Evolutionary conservation across 2,888 invertebrate genomes (phyloP).

Genomic region (Eupithecia subumbrata): DNA sequence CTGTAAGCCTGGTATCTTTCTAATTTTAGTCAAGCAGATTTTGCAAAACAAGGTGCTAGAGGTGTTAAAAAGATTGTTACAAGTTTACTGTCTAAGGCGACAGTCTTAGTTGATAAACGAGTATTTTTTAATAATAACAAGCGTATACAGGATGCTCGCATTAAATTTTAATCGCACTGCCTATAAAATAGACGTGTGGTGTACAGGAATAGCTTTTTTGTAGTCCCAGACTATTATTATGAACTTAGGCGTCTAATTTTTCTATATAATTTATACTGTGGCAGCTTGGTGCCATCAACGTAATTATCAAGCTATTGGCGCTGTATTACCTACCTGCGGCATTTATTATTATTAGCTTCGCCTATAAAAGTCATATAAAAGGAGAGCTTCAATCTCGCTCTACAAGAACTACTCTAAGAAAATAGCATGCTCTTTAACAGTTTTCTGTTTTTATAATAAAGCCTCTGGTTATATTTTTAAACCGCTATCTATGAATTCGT

Average conservation of each 20-base stretch:
- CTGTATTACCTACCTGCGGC: neutral
- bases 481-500: no score
- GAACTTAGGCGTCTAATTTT: slow-evolving; percentile 4
- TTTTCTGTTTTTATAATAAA: neutral
- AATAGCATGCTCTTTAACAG: neutral
- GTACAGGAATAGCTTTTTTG: slow-evolving; percentile 41
- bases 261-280: slow-evolving; percentile 9
- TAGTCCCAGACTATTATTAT: neutral
- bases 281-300: slow-evolving; percentile 1
- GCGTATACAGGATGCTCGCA: slow-evolving; percentile 58
- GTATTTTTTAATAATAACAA: slow-evolving; percentile 33
- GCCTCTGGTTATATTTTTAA: neutral
- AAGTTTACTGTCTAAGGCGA: slow-evolving; percentile 48
- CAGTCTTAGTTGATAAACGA: neutral
- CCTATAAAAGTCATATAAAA: neutral
- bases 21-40: neutral
- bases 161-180: slow-evolving; percentile 61
- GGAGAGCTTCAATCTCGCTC: neutral
- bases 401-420: neutral
- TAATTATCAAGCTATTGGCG: neutral
- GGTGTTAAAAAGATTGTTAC: slow-evolving; percentile 14
- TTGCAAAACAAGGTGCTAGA: neutral
- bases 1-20: neutral
- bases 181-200: slow-evolving; percentile 47
- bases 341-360: neutral